phyloP scores from a whole-genome alignment of 1,140 invertebrate genomes.

The Delia radicum region DNA sequence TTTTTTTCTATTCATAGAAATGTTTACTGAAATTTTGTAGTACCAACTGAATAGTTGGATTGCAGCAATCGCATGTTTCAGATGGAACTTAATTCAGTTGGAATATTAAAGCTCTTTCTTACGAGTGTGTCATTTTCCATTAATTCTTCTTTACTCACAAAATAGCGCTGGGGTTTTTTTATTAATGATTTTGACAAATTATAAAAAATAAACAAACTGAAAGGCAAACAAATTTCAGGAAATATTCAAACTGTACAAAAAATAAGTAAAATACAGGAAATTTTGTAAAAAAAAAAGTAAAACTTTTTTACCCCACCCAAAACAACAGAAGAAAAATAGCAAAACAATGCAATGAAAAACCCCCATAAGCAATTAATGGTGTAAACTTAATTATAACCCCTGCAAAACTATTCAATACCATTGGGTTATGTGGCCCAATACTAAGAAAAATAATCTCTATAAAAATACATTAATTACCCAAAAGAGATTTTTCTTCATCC shows the following conservation, averaged over 20 bases:
- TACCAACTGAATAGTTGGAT: too few species aligned
- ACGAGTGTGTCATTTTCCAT: too few species aligned
- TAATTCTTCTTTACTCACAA: too few species aligned
- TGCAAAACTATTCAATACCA: background rate
- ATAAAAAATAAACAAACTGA: background rate
- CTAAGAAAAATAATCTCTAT: background rate
- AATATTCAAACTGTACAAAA: background rate
- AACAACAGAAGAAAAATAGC: background rate
- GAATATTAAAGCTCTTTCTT: too few species aligned
- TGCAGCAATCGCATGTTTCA: too few species aligned
- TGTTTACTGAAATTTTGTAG: too few species aligned
- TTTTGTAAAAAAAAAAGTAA: background rate
- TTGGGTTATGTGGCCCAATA: background rate
- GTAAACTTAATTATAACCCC: conserved; percentile 4
- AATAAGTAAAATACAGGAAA: too few species aligned
- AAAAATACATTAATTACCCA: background rate
- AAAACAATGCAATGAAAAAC: background rate
- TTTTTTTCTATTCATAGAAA: too few species aligned
- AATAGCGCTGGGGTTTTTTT: too few species aligned
- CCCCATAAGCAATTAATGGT: background rate
- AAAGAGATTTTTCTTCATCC: background rate
- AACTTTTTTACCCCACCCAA: too few species aligned
- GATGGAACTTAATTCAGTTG: too few species aligned
- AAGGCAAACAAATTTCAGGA: background rate
- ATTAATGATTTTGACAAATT: background rate